Evolutionary conservation across 2,888 invertebrate species (phyloP).

Genomic region (Platycheirus albimanus): DNA sequence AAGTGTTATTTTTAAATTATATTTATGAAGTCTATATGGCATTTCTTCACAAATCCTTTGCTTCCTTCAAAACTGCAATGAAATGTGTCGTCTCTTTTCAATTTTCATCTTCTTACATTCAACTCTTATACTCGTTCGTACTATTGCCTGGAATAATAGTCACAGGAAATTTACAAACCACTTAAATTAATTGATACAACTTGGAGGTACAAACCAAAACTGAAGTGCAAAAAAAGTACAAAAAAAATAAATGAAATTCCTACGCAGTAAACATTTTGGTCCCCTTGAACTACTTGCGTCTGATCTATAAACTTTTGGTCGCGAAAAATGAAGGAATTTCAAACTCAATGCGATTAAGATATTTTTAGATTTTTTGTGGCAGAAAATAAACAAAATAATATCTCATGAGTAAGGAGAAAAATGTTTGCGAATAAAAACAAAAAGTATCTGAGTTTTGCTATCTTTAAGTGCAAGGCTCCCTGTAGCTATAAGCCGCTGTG

Average conservation of each 20-base stretch:
- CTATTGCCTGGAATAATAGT: conserved; percentile 36
- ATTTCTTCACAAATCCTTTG: conserved; percentile 17
- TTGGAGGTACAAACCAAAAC: conserved; percentile 15
- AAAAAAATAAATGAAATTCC: conserved; percentile 37
- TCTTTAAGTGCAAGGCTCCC: conserved; percentile 42
- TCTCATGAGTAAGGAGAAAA: conserved; percentile 12
- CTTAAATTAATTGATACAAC: conserved; percentile 69
- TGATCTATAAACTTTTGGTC: conserved; percentile 49
- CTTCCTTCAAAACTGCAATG: conserved; percentile 5
- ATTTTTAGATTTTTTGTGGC: conserved; percentile 61
- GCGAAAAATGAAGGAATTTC: conserved; percentile 38
- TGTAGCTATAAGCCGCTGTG: conserved; percentile 1
- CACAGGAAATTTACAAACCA: conserved; percentile 66
- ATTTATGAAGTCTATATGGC: conserved; percentile 28
- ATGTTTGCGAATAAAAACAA: neutral
- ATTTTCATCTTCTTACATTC: too few relatives aligned
- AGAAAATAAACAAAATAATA: conserved; percentile 17
- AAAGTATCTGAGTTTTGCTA: conserved; percentile 22
- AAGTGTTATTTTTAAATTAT: conserved; percentile 20
- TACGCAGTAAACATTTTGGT: conserved; percentile 36
- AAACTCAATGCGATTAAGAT: conserved; percentile 55
- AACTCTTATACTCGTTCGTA: too few relatives aligned
- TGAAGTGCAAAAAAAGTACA: conserved; percentile 8
- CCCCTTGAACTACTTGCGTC: conserved; percentile 72
- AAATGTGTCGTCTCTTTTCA: neutral